A percentile compares a stretch with the other conserved stretches of the same genome.
These are phyloP conservation scores for Aphelenchoides fujianensis DNA, from an alignment of 1,140 invertebrate species.

Conservation along the genomic window DNA sequence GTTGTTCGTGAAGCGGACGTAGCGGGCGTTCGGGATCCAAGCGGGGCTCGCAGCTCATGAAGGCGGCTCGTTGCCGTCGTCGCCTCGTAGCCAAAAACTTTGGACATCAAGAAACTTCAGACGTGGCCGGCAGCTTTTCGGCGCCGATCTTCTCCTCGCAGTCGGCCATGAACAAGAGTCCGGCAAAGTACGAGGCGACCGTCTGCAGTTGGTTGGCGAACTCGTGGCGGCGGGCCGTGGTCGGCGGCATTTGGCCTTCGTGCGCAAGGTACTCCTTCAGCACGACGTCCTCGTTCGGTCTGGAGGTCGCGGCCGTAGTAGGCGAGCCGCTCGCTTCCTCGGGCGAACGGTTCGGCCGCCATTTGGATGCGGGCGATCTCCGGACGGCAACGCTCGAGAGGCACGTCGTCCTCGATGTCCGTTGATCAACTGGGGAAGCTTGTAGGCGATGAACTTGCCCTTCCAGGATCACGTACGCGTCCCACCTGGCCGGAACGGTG, in stretches of 20 bases:
- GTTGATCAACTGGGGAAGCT: constrained; percentile 27
- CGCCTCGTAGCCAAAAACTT: no score
- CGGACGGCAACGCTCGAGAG: constrained; percentile 8
- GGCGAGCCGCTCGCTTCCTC: constrained; percentile 27
- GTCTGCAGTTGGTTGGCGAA: constrained; percentile 29
- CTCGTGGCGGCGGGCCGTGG: constrained; percentile 22
- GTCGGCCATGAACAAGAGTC: no score
- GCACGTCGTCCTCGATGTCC: constrained; percentile 28
- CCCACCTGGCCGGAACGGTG: no score
- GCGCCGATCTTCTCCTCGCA: not conserved
- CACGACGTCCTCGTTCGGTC: constrained; percentile 24
- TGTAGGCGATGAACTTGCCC: constrained; percentile 25
- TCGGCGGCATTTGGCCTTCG: not conserved
- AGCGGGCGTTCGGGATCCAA: constrained; percentile 12
- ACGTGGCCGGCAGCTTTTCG: not conserved
- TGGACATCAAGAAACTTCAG: constrained; percentile 28
- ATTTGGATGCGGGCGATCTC: constrained; percentile 27
- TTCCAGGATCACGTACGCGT: no score
- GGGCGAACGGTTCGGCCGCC: constrained; percentile 23
- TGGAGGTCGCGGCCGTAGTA: constrained; percentile 19
- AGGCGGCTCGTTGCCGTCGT: not conserved
- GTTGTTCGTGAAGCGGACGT: constrained; percentile 37
- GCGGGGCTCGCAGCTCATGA: constrained; percentile 22
- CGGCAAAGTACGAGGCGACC: constrained; percentile 29
- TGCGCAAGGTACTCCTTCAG: constrained; percentile 30